These are phyloP conservation scores for Anarrhichthys ocellatus DNA, from an alignment of 2,113 vertebrate genomes.

Conservation along the genomic window DNA sequence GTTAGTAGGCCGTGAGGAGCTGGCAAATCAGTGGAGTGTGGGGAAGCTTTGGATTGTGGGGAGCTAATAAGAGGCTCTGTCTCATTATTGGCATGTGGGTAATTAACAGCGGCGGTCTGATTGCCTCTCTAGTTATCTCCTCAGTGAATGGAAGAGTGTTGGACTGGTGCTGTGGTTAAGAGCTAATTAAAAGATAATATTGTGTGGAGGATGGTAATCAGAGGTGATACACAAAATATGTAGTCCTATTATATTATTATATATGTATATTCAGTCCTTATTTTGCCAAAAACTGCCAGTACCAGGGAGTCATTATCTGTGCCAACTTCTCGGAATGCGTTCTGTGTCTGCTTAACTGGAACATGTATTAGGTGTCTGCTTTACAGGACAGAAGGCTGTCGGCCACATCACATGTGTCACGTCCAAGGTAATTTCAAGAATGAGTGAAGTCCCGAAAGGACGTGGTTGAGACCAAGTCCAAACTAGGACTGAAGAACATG, in stretches of 20 bases:
- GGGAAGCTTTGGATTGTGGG: slow-evolving; percentile 73
- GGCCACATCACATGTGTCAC: neutral
- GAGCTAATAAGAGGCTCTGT: slow-evolving; percentile 76
- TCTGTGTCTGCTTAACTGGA: neutral
- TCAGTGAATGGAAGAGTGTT: slow-evolving; percentile 75
- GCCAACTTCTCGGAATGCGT: slow-evolving; percentile 8
- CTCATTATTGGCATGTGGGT: slow-evolving; percentile 83
- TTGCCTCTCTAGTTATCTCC: slow-evolving; percentile 84
- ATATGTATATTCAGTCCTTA: slow-evolving; percentile 1
- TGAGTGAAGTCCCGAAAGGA: neutral
- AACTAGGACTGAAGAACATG: neutral
- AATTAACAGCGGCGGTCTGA: slow-evolving; percentile 82
- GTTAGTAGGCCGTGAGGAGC: slow-evolving; percentile 65
- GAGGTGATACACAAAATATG: slow-evolving; percentile 49
- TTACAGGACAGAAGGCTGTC: neutral
- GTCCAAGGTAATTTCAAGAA: neutral
- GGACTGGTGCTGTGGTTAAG: slow-evolving; percentile 78
- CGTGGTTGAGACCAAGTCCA: neutral
- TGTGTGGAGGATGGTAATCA: slow-evolving; percentile 71
- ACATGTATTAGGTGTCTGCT: neutral
- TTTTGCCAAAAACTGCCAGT: slow-evolving; percentile 39
- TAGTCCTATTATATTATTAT: slow-evolving; percentile 30
- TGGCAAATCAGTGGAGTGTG: slow-evolving; percentile 69
- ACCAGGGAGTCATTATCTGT: slow-evolving; percentile 8
- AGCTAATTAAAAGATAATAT: slow-evolving; percentile 88